phyloP scores from a whole-genome alignment of 2,888 invertebrate species.

The Sericinus montela region DNA sequence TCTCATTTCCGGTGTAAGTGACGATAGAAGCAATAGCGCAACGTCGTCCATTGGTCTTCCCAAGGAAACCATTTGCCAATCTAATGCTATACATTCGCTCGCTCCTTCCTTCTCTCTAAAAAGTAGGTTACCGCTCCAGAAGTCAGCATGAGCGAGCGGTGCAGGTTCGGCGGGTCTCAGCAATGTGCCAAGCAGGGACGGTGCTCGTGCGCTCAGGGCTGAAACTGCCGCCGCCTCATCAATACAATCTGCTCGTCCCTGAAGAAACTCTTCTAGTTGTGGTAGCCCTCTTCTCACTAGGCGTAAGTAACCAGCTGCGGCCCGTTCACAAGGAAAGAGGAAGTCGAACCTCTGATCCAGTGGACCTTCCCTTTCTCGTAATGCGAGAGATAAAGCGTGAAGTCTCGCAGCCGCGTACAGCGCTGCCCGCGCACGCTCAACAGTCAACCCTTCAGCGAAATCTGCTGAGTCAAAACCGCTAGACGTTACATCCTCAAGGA shows the following conservation, averaged over 20 bases:
- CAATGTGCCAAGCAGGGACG: conserved; percentile 84
- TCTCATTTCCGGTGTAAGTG: conserved; percentile 84
- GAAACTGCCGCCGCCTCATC: conserved; percentile 81
- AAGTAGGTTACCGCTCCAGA: conserved; percentile 90
- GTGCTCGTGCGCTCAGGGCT: conserved; percentile 83
- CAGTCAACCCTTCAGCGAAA: conserved; percentile 83
- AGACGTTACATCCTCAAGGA: conserved; percentile 86
- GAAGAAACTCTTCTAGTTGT: conserved; percentile 85
- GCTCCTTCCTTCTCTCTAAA: conserved; percentile 77
- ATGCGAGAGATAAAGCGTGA: conserved; percentile 84
- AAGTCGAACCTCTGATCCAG: conserved; percentile 78
- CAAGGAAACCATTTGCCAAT: conserved; percentile 92
- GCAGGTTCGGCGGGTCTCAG: conserved; percentile 87
- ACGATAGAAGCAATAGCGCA: conserved; percentile 85
- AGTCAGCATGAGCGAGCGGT: conserved; percentile 89
- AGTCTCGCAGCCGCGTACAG: conserved; percentile 85
- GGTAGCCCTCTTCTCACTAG: conserved; percentile 88
- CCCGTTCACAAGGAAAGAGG: conserved; percentile 87
- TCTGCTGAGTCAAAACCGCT: conserved; percentile 82
- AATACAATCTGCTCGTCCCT: conserved; percentile 82
- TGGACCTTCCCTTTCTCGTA: conserved; percentile 68
- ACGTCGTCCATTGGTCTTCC: conserved; percentile 89
- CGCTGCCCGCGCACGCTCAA: conserved; percentile 83
- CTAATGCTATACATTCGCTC: conserved; percentile 84
- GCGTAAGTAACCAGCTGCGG: conserved; percentile 89